Conservation (phyloP, 2,888 invertebrate genomes). For the Himalopsyche tibetana region DNA sequence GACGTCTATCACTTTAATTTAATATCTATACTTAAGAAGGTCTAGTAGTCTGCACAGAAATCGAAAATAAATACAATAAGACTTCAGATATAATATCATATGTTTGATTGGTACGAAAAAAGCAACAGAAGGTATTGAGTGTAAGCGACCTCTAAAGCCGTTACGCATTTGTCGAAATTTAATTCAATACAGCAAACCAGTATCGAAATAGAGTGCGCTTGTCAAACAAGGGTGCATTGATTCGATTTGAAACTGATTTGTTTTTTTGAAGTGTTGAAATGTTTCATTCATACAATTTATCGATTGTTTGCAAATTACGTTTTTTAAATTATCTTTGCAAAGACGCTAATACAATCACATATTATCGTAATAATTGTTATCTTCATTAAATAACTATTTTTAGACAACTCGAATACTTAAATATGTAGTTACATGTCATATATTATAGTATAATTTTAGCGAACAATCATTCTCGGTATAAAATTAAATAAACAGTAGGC, state of each 20-base stretch:
- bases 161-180: not conserved
- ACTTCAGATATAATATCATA: not conserved
- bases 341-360: too few species aligned
- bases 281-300: slow-evolving; percentile 55
- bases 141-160: slow-evolving; percentile 2
- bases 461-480: too few species aligned
- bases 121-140: not conserved
- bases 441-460: too few species aligned
- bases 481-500: too few species aligned
- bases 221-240: slow-evolving; percentile 41
- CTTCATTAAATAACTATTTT: too few species aligned
- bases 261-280: slow-evolving; percentile 57
- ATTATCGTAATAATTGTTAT: too few species aligned
- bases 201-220: slow-evolving; percentile 6
- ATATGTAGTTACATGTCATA: too few species aligned
- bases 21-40: too few species aligned
- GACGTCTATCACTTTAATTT: too few species aligned
- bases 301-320: not conserved
- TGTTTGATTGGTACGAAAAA: not conserved
- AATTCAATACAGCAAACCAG: not conserved
- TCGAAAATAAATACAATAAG: not conserved
- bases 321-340: not conserved
- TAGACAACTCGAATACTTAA: too few species aligned
- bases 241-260: slow-evolving; percentile 60
- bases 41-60: too few species aligned